These are phyloP conservation scores for Microtus montanus DNA, from an alignment of 2,113 vertebrate species.

Conservation along the genomic window DNA sequence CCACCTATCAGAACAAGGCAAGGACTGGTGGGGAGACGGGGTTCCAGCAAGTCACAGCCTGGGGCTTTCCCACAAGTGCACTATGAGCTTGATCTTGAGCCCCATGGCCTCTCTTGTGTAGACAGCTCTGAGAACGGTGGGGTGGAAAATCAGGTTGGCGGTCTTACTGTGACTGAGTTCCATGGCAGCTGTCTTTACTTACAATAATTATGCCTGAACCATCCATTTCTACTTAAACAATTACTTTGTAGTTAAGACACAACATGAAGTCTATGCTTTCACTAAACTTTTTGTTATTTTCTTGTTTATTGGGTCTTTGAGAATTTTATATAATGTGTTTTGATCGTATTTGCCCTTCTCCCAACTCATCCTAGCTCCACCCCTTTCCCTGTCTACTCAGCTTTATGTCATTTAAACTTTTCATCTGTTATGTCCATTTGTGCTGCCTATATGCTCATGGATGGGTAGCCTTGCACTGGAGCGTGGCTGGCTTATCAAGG, in stretches of 20 bases:
- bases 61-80: fast-evolving
- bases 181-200: fast-evolving
- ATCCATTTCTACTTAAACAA: background rate
- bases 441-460: background rate
- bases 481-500: background rate
- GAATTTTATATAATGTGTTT: background rate
- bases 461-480: background rate
- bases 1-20: background rate
- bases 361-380: background rate
- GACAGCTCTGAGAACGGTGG: fast-evolving
- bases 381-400: background rate
- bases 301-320: background rate
- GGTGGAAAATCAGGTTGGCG: background rate
- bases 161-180: fast-evolving
- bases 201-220: background rate
- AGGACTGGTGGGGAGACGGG: fast-evolving
- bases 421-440: background rate
- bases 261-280: background rate
- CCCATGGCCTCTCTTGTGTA: background rate
- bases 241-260: background rate
- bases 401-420: background rate
- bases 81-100: background rate
- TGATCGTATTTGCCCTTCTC: background rate
- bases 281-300: background rate
- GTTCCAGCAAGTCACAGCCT: no score